Base-by-base conservation (phyloP, 2,888 invertebrate species). In the Trichogramma evanescens region DNA sequence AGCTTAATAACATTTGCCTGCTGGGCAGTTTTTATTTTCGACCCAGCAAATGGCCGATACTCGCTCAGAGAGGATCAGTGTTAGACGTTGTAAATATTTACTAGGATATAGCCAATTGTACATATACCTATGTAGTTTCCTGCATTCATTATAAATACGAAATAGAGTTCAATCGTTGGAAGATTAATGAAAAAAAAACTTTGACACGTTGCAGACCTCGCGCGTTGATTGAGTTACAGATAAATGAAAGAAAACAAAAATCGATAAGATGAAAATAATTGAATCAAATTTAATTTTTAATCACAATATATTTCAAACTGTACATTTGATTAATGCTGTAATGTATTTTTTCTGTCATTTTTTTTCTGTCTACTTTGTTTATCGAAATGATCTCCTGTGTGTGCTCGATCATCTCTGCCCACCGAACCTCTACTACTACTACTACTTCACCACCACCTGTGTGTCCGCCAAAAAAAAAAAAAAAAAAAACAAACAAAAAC, bases 351-450 rank as follows among this genome's bases (percentile, higher is more conserved):
- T 62, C 53, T 65, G 53, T 59, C 52, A 42, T 62, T 55, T 58
- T 62, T 61, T 58, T 53, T 49, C 55, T 58, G 56, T 58, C 56
- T 60, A 56, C 8, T 45, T 45, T 45, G 45, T 45, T 45, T 45
- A 9, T 45, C 2, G 9, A 9, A n/a, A 9, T 2, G 8, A 8
- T n/a, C 8, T 58, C 64, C 64, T 63, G 63, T 63, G 26, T 26
- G 64, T 65, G 63, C 64, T 65, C 64, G 64, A 60, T 64, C 64
- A 62, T 58, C 63, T 45, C 8, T 61, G 9, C n/a, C n/a, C 45
- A 45, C 45, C 45, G 8, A 45, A 45, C 8, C 8, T 45, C 45
- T 45, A n/a, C 8, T n/a, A 45, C 8, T n/a, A 45, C 8, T 9
- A 45, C 8, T 45, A 45, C 8, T 9, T 50, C 58, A 62, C 60